These are phyloP conservation scores for Machaerirhynchus nigripectus DNA, from an alignment of 2,113 vertebrate genomes.

Conservation along the genomic window DNA sequence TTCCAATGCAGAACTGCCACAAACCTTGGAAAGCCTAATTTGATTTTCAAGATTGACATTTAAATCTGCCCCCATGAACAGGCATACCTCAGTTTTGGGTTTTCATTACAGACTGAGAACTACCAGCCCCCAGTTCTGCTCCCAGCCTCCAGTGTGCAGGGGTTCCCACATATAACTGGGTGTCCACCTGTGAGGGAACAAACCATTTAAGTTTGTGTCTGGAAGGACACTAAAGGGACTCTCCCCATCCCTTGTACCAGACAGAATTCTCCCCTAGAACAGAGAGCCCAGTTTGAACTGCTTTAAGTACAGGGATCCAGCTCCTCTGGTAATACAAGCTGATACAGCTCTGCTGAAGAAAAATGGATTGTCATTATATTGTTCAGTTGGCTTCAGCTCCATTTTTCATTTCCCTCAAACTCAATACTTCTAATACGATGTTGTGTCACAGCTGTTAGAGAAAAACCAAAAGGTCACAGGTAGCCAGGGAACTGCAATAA, in stretches of 20 bases:
- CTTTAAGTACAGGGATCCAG: neutral
- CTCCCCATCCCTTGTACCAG: neutral
- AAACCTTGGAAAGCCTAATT: neutral
- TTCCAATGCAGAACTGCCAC: neutral
- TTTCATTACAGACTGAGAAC: neutral
- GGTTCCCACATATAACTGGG: fast-evolving
- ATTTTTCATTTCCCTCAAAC: neutral
- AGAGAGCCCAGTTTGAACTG: neutral
- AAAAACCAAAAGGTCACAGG: no score
- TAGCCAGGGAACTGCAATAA: neutral
- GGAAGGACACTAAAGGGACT: neutral
- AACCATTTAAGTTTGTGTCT: neutral
- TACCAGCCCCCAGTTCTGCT: neutral
- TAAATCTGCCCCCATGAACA: neutral
- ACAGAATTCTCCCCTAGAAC: neutral
- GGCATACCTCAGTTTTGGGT: neutral
- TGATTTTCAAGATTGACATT: neutral
- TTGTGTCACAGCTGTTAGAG: neutral
- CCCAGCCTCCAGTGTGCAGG: neutral
- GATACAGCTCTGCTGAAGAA: neutral
- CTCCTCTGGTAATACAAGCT: neutral
- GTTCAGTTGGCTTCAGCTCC: neutral
- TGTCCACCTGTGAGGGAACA: neutral
- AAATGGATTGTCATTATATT: neutral
- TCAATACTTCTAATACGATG: neutral